Base-by-base conservation (phyloP, 2,888 invertebrate species). In the Prostheceraeus crozeri region DNA sequence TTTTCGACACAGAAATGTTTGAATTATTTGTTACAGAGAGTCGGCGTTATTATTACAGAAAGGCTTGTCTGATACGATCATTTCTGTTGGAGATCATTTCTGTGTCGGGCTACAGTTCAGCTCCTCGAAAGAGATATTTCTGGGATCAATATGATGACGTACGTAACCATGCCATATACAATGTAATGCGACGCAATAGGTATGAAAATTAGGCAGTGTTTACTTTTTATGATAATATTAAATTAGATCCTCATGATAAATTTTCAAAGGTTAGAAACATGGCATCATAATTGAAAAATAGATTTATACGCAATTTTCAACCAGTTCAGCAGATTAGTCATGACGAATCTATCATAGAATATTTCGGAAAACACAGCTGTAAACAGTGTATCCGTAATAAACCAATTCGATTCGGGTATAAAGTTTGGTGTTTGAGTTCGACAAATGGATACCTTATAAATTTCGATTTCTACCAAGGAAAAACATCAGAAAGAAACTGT, bases 371-470 rank as follows among this genome's bases (percentile, higher is more conserved):
- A 61, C 68, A 71, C 63, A 64, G 65, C 51, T 69, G 66, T 48
- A 71, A 72, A 35, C 69, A 70, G 59, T 71, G 67, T 62, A 65
- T 71, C 8, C 56, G 66, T 19, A 68, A 69, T 10, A 74, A 73
- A 46, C 70, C 69, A 3, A 71, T 71, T 35, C 57, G 68, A 45
- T 71, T 71, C 65, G 67, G 68, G 4, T 71, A 66, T 55, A 71
- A 73, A 65, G 62, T 68, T 53, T 71, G 71, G 70, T 66, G 63
- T 45, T 46, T 70, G n/a, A 70, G 69, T 62, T 62, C 65, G 25
- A 57, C 45, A 16, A 35, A 57, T 36, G 70, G 68, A n/a, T 70
- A 71, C 62, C 60, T 72, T n/a, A 63, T 70, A n/a, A 67, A 70
- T 63, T 70, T 69, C 65, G 68, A 72, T 53, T 21, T 71, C 46